Conservation (phyloP, 2,113 vertebrate genomes). For the Cranoglanis bouderius region DNA sequence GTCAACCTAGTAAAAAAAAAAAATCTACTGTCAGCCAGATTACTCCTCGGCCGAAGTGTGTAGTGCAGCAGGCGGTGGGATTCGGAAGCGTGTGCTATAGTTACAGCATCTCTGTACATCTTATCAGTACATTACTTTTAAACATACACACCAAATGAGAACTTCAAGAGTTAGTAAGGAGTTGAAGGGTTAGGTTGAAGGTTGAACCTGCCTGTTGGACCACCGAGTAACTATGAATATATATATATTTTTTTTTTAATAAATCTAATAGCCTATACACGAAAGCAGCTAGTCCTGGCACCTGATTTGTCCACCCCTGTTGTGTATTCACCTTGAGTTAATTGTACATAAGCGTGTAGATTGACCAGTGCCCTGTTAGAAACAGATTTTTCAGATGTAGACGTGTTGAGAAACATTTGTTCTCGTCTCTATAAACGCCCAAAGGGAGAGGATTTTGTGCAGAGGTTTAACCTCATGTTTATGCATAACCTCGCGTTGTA, state of each 20-base stretch:
- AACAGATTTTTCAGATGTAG: neutral
- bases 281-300: neutral
- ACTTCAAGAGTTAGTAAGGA: neutral
- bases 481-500: conserved; percentile 36
- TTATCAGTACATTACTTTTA: neutral
- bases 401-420: conserved; percentile 9
- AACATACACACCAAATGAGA: neutral
- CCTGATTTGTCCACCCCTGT: conserved; percentile 11
- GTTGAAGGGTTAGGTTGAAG: no score
- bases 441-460: conserved; percentile 42
- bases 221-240: neutral
- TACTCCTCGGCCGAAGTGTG: neutral
- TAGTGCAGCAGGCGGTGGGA: neutral
- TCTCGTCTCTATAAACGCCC: conserved; percentile 5
- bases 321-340: neutral
- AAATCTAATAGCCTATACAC: neutral
- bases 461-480: conserved; percentile 33
- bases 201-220: neutral
- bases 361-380: conserved; percentile 23
- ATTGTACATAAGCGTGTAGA: conserved; percentile 20
- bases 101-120: neutral
- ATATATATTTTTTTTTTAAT: no score
- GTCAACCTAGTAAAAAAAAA: neutral
- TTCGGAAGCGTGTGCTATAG: neutral
- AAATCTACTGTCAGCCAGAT: neutral